Base-by-base conservation (phyloP, 1,140 invertebrate species). In the Philopotamus ludificatus region DNA sequence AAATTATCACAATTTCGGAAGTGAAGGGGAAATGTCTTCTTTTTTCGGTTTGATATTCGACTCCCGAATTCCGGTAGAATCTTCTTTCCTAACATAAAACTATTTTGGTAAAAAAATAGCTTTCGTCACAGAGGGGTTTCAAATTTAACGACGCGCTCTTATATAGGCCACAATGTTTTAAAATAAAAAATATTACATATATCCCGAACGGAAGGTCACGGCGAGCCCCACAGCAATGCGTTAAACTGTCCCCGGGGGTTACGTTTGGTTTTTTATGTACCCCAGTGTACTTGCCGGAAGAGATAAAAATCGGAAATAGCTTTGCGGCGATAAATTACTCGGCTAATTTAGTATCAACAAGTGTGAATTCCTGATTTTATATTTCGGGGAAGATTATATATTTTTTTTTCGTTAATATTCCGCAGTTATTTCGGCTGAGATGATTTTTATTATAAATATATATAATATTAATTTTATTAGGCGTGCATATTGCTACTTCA, bases 311-410 rank as follows among this genome's bases (percentile, higher is more conserved):
- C 57, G 22, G 39, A 60, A 60, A 60, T 39, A 26, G 18, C 15
- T 16, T 1, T 15, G 15, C 8, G 22, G 25, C 53, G 53, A 60
- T 60, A 60, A 60, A 60, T 60, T 60, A 60, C 57, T 60, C 57
- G 23, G 42, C 21, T 60, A 60, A 60, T 60, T 60, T 60, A 60
- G 28, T 47, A 47, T 42, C 21, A 34, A 8, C 57, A 34, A 60
- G 57, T 60, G 57, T 60, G 57, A 60, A 60, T 60, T 60, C 57
- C 28, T n/a, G 57, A 47, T 60, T 60, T 60, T 12, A 34, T 34
- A 34, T 34, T 34, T 34, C 4, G 4, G 28, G 28, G 28, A 7
- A 34, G 28, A 34, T 7, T 34, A 34, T n/a, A 34, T 4, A 34
- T 34, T 4, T 34, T 34, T 7, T 34, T 12, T 34, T 34, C 12